Base-by-base conservation (phyloP, 2,888 invertebrate genomes). In the Polyommatus iphigenia region DNA sequence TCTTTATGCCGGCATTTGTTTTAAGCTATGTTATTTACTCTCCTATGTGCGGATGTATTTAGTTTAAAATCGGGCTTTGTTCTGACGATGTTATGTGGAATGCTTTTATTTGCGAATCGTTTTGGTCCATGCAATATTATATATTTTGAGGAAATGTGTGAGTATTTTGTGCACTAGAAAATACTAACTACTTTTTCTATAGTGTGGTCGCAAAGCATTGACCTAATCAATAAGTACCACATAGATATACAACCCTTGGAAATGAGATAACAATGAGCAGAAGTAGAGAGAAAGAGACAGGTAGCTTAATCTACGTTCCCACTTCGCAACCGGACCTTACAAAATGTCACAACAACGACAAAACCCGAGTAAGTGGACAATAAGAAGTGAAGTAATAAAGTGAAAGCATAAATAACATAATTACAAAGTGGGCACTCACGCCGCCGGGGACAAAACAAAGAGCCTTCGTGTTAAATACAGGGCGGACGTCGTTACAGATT, bases 391-490 rank as follows among this genome's bases (percentile, higher is more conserved):
- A 59, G 59, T 59, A 59, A 59, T 59, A 59, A 20, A 59, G 62
- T 67, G 62, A 29, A 59, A 67, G 62, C 24, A 67, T 67, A 67
- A 67, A 67, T 67, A 67, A 67, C 62, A 24, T 24, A 67, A 67
- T 67, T 67, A 67, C 62, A 67, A 24, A 15, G 62, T 67, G 62
- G 62, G 13, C 62, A 67, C 29, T 67, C 13, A 15, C 62, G 20
- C 59, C 20, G 8, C 13, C 62, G 20, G 13, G 62, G 10, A 24
- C 24, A 29, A 59, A 67, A 67, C 62, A 67, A 67, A 67, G 62
- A 24, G 24, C 62, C 29, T 59, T n/a, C 29, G 62, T 24, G 62
- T 67, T 67, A 67, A 24, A 24, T 67, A 67, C 62, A 24, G 62
- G 13, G 24, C 62, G 24, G 62, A 13, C 62, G 62, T 67, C 20